Evolutionary conservation across 2,113 vertebrate species (phyloP).

Genomic region (Anas platyrhynchos): DNA sequence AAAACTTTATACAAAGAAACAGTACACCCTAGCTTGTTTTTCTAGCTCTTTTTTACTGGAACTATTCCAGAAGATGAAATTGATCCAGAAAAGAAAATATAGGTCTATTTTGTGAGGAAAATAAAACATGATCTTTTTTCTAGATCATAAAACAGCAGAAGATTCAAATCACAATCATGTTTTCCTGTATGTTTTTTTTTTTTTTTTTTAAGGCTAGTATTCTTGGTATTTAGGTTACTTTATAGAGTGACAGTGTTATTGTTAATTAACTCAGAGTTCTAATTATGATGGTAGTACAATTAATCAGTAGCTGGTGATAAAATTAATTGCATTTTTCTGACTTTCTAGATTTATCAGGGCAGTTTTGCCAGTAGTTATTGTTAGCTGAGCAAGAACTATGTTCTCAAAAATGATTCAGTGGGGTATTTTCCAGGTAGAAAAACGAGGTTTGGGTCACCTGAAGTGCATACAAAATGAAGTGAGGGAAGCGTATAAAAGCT

Average conservation of each 20-base stretch:
- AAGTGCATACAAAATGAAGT: background rate
- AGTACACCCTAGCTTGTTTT: background rate
- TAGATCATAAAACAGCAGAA: background rate
- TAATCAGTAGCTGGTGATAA: background rate
- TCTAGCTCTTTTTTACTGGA: background rate
- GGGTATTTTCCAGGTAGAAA: background rate
- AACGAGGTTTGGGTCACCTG: background rate
- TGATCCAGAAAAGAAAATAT: background rate
- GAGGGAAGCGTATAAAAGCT: background rate
- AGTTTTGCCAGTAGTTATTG: background rate
- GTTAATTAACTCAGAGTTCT: background rate
- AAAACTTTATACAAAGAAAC: background rate
- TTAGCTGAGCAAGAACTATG: background rate
- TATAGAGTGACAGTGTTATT: background rate
- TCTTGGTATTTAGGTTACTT: background rate
- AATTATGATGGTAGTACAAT: background rate
- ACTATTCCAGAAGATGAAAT: background rate
- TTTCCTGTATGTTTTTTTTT: too few species aligned
- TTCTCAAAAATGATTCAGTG: background rate
- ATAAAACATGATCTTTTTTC: background rate
- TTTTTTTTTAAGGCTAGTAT: background rate
- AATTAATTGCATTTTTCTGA: constrained; percentile 22
- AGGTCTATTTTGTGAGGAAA: background rate
- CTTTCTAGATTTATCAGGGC: background rate
- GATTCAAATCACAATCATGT: background rate